Evolutionary conservation across 1,140 invertebrate species (phyloP), one percentile per base, ranked within the genome.

Genomic region (Arion vulgaris): DNA sequence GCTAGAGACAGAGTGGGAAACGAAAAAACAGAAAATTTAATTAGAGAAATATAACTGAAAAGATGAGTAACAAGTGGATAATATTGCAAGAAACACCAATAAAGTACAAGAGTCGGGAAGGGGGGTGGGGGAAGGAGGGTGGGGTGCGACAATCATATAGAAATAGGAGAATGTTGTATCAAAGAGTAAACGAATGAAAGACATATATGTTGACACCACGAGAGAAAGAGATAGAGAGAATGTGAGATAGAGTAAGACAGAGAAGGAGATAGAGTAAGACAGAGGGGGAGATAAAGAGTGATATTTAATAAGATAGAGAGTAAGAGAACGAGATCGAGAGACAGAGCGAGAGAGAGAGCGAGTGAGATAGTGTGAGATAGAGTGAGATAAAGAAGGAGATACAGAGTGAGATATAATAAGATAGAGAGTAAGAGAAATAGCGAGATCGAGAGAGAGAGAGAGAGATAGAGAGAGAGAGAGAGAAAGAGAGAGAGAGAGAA

Each of bases 401-500:
- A 81, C 7, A 72, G 80, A 81, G 68, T 74, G 80, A 81, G 51
- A 81, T 69, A 53, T 38, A 36, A 49, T 11, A 26, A 51, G 41
- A 74, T 26, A 26, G 68, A 49, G 34, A 57, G 68, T 51, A 32
- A 32, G 49, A 73, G 71, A n/a, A n/a, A n/a, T n/a, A n/a, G n/a
- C n/a, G n/a, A n/a, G n/a, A n/a, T n/a, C n/a, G n/a, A 81, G 51
- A 72, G 71, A 72, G 80, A 74, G 71, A 73, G 41, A 72, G 53
- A 78, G 76, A 78, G 76, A 78, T 45, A 78, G 76, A 78, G 76
- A 78, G 49, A 57, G 76, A 53, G 28, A 78, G 53, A 62, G 7
- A 62, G 41, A 72, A 34, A 78, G 76, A 78, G 76, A 78, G 76
- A 78, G 76, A 78, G 76, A 78, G 49, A 57, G 76, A 53, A 51